Percentiles rank a stretch among this genome's conserved stretches.
These are phyloP conservation scores for Drosophila greeni DNA, from an alignment of 2,888 invertebrate species.

Conservation along the genomic window DNA sequence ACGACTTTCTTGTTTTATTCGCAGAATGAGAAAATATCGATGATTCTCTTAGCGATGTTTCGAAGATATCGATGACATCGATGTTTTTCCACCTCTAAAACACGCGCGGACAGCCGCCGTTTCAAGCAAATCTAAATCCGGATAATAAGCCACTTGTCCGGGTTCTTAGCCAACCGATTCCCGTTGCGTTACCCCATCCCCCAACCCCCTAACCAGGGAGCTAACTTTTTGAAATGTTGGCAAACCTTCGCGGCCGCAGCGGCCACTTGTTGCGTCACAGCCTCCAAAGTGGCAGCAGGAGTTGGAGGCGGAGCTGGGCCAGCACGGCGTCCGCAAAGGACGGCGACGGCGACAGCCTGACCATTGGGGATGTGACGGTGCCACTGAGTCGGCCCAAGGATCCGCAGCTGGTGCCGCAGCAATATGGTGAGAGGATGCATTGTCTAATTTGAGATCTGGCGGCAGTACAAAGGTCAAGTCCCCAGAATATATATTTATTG, in stretches of 20 bases:
- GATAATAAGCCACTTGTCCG: not conserved
- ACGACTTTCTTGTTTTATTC: no score
- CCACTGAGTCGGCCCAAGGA: conserved; percentile 82
- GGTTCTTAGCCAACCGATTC: not conserved
- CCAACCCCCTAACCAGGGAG: not conserved
- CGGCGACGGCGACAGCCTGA: conserved; percentile 80
- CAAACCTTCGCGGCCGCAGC: conserved; percentile 25
- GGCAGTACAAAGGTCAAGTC: not conserved
- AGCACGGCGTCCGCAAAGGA: conserved; percentile 17
- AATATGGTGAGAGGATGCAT: conserved; percentile 73
- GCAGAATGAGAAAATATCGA: no score
- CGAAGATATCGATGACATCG: no score
- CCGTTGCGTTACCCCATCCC: not conserved
- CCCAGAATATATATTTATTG: not conserved
- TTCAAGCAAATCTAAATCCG: conserved; percentile 1
- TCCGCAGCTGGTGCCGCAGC: conserved; percentile 89
- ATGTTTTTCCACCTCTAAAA: not conserved
- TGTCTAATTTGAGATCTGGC: not conserved
- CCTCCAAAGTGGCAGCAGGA: conserved; percentile 10
- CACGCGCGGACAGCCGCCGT: conserved; percentile 22
- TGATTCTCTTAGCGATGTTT: no score
- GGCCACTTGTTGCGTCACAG: conserved; percentile 55
- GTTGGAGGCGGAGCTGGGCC: conserved; percentile 36
- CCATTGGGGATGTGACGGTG: conserved; percentile 87
- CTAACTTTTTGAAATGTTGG: conserved; percentile 29